A percentile compares a stretch with the other conserved stretches of the same genome.
phyloP scores from a whole-genome alignment of 2,797 vertebrate genomes.

The Novumbra hubbsi region DNA sequence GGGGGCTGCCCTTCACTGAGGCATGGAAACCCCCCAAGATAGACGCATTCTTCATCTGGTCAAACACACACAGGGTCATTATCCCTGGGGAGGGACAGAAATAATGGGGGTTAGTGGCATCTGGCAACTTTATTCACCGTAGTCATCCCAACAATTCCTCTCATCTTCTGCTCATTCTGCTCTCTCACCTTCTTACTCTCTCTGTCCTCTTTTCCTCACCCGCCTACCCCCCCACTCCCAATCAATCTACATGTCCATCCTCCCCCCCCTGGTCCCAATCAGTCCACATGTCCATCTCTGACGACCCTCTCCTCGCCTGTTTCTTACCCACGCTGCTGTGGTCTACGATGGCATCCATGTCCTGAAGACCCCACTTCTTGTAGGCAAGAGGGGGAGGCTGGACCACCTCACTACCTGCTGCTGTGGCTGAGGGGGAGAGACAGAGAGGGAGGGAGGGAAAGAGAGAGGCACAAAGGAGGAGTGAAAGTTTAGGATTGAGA shows the following conservation, averaged over 20 bases:
- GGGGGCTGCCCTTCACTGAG: slow-evolving; percentile 92
- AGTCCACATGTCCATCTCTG: neutral
- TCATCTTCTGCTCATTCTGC: neutral
- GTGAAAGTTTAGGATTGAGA: neutral
- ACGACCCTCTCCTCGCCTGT: slow-evolving; percentile 57
- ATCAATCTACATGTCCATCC: neutral
- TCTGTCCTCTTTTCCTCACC: neutral
- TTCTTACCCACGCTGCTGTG: slow-evolving; percentile 90
- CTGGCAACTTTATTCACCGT: neutral
- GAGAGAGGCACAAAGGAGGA: neutral
- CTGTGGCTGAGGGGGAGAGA: slow-evolving; percentile 77
- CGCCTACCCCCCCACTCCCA: neutral
- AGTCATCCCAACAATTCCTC: neutral
- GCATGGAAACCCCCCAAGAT: slow-evolving; percentile 92
- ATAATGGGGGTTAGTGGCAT: neutral
- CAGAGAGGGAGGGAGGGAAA: neutral
- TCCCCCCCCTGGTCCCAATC: neutral
- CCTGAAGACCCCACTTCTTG: slow-evolving; percentile 98
- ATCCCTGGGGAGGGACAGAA: slow-evolving; percentile 73
- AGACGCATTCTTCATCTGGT: slow-evolving; percentile 99
- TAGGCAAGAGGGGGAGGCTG: slow-evolving; percentile 95
- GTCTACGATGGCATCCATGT: slow-evolving; percentile 90
- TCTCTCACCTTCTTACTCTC: neutral
- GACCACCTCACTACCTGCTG: slow-evolving; percentile 90
- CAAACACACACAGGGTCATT: slow-evolving; percentile 93